Conservation (phyloP, 2,113 vertebrate species). For the Tor tambroides region DNA sequence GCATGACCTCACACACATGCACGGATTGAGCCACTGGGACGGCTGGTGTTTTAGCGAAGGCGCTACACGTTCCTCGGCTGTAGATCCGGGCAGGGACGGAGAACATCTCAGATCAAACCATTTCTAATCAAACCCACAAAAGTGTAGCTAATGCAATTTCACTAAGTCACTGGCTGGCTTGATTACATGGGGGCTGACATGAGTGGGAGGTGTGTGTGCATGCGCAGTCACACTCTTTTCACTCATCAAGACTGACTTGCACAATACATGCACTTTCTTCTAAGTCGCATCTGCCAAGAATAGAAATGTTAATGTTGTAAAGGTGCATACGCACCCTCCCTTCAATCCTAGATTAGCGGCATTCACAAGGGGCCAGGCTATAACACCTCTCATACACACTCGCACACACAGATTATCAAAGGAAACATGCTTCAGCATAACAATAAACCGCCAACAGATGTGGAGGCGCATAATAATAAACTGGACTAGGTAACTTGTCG, state of each 20-base stretch:
- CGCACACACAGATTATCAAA: conserved; percentile 27
- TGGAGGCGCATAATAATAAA: neutral
- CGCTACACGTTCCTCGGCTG: conserved; percentile 60
- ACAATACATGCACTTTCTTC: conserved; percentile 27
- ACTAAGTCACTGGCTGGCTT: conserved; percentile 82
- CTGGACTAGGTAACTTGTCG: neutral
- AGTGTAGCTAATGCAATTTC: conserved; percentile 85
- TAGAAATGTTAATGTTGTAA: conserved; percentile 31
- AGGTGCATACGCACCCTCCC: conserved; percentile 38
- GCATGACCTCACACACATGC: conserved; percentile 49
- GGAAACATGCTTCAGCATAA: neutral
- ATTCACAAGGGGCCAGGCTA: conserved; percentile 35
- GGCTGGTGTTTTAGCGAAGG: conserved; percentile 69
- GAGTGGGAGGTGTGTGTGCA: conserved; percentile 52
- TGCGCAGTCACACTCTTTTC: conserved; percentile 35
- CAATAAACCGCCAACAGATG: neutral
- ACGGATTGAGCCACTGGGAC: conserved; percentile 41
- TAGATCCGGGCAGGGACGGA: conserved; percentile 50
- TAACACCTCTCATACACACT: neutral
- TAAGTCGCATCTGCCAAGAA: conserved; percentile 43
- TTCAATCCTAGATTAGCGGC: conserved; percentile 73
- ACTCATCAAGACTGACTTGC: conserved; percentile 17
- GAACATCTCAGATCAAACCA: conserved; percentile 76
- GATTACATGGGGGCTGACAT: conserved; percentile 73
- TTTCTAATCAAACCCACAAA: conserved; percentile 81